Conservation (phyloP, 2,888 invertebrate species). For the Gymnocheta viridis region DNA sequence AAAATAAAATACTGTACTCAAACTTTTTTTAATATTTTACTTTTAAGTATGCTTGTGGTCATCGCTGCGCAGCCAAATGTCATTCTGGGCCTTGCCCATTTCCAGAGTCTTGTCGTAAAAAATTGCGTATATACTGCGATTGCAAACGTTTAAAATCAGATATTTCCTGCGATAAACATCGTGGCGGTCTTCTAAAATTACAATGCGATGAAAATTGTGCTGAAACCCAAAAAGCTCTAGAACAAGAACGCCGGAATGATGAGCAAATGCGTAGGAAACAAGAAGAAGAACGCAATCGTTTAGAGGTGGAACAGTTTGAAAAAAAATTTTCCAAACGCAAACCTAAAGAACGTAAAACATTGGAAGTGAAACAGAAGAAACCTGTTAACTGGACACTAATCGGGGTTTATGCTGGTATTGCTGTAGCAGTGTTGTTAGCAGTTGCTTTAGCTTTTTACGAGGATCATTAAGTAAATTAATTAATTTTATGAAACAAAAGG, state of each 20-base stretch:
- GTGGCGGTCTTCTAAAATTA: slow-evolving; percentile 80
- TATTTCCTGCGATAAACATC: slow-evolving; percentile 85
- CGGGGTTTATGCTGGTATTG: slow-evolving; percentile 71
- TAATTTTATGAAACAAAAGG: neutral
- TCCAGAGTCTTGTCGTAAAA: slow-evolving; percentile 88
- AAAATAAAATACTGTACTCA: neutral
- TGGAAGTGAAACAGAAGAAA: slow-evolving; percentile 70
- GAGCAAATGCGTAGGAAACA: slow-evolving; percentile 83
- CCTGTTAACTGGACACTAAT: slow-evolving; percentile 73
- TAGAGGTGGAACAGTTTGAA: slow-evolving; percentile 89
- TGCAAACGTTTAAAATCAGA: slow-evolving; percentile 91
- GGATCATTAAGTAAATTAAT: slow-evolving; percentile 72
- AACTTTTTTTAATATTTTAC: neutral
- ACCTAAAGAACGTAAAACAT: slow-evolving; percentile 82
- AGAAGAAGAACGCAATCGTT: slow-evolving; percentile 86
- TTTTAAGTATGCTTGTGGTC: slow-evolving; percentile 90
- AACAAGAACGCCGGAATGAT: slow-evolving; percentile 83
- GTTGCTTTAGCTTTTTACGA: slow-evolving; percentile 76
- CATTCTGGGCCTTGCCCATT: slow-evolving; percentile 88
- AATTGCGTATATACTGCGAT: slow-evolving; percentile 89
- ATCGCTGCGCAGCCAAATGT: slow-evolving; percentile 89
- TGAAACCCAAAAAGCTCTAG: slow-evolving; percentile 84
- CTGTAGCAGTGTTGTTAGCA: slow-evolving; percentile 72
- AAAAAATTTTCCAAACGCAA: slow-evolving; percentile 89
- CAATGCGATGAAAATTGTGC: slow-evolving; percentile 86